Evolutionary conservation across 2,888 invertebrate genomes (phyloP), one percentile per base, ranked within the genome.

Genomic region (Ochropleura leucogaster): DNA sequence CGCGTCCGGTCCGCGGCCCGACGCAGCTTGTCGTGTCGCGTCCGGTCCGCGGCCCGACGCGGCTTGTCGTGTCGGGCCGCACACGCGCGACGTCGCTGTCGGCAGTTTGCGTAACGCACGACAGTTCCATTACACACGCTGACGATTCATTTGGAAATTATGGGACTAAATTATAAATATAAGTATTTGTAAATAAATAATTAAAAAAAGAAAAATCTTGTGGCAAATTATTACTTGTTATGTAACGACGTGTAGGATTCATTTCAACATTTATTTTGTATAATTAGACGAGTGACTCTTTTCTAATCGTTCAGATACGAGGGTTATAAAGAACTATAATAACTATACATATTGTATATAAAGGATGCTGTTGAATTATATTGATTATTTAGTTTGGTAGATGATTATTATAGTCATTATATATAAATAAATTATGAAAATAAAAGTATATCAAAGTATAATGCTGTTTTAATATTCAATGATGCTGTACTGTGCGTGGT

Each of bases 281-380:
- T 92, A 89, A 91, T 90, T 91, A 92, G 91, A 90, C 85, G 89
- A 90, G 51, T 68, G 91, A 92, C 91, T 92, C 90, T 92, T 91
- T 92, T 92, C 91, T 91, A 90, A 91, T 90, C 88, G 92, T 91
- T 93, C 90, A 88, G 85, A 89, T 89, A 89, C 89, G 92, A 91
- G 88, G 88, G 83, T 89, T 89, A 90, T 90, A 87, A 90, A 89
- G 73, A 91, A 90, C 84, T 92, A 92, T 91, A 91, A 93, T 94
- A 94, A 93, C 90, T 96, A 95, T 96, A 96, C 93, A 96, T 95
- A 95, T 94, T 96, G 96, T 96, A 96, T 95, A 96, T 95, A 96
- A 94, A 90, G 93, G 93, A 96, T 93, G 95, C 96, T 96, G 96
- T 96, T 96, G 94, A 95, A 95, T 93, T 95, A 94, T 96, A 96